phyloP scores from a whole-genome alignment of 2,797 vertebrate genomes.

The Diglossa cyanea region DNA sequence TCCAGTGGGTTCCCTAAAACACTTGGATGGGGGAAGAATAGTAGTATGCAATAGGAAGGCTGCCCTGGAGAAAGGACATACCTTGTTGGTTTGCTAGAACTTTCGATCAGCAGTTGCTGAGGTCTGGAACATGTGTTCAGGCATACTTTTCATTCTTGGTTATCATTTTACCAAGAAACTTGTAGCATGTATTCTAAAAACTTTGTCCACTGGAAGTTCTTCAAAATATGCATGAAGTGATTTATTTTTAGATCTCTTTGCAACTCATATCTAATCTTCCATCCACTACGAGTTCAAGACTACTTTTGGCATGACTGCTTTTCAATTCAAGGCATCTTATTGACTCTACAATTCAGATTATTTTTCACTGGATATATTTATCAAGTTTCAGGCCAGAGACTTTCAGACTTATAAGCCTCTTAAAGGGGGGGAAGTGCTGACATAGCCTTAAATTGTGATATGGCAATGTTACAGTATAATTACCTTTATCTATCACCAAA shows the following conservation, averaged over 20 bases:
- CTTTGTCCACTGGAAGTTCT: not conserved
- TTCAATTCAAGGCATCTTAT: slow-evolving; percentile 6
- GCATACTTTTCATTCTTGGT: not conserved
- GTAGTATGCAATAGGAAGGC: not conserved
- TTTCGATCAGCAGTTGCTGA: not conserved
- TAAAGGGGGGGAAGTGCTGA: slow-evolving; percentile 47
- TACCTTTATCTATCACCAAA: slow-evolving; percentile 64
- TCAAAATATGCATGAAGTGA: not conserved
- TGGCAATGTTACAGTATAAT: slow-evolving; percentile 50
- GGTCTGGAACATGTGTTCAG: not conserved
- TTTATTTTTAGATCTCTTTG: not conserved
- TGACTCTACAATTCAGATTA: slow-evolving; percentile 1
- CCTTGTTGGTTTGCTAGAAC: not conserved
- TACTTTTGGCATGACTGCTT: not conserved
- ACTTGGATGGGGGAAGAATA: not conserved
- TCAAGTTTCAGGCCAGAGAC: slow-evolving; percentile 15
- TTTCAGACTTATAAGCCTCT: slow-evolving; percentile 37
- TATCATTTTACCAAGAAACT: not conserved
- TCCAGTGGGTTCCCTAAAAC: not conserved
- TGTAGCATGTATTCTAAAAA: not conserved
- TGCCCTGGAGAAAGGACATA: not conserved
- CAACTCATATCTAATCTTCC: not conserved
- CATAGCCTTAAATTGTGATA: slow-evolving; percentile 39
- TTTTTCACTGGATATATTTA: slow-evolving; percentile 37
- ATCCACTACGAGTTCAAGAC: not conserved